Evolutionary conservation across 1,140 invertebrate genomes (phyloP), one percentile per base, ranked within the genome.

Genomic region (Solen grandis): DNA sequence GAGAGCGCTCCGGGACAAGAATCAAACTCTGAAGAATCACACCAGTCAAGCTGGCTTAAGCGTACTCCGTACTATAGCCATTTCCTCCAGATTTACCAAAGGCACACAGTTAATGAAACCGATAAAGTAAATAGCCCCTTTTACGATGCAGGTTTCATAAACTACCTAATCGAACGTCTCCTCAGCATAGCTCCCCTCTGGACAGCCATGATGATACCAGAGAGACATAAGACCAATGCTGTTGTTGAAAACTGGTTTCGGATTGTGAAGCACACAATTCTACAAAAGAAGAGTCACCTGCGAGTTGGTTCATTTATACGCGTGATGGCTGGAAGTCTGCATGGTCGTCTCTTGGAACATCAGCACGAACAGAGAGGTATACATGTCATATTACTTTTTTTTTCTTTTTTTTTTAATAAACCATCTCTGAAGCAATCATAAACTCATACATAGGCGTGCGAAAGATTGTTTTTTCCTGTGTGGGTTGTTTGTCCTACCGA

Each of bases 261-360:
- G 19, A 60, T 5, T 60, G 57, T 60, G 35, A 60, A 60, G 19
- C 57, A 60, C 22, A 60, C 57, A 14, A 60, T 60, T 4, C 22
- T 60, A 5, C 57, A 60, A 19, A n/a, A n/a, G n/a, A 60, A 60
- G 57, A 31, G 27, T 3, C 27, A 25, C 4, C 57, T 60, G 27
- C 3, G 57, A 14, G 57, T 60, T 14, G 57, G 57, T 3, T 31
- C 57, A 5, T 60, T 60, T 5, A 60, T 60, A 5, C 57, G 27
- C 19, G 8, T 60, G 3, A 60, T 60, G 27, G 57, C 57, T 5
- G 57, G 27, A 14, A 60, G 57, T 31, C 5, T 60, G 3, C 57
- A 60, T 25, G 27, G 27, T 4, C 29, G 57, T 3, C 22, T 60
- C 27, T 8, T 31, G 8, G 22, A 14, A 31, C 57, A 60, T 25